Conservation (phyloP, 2,113 vertebrate species). For the Mesoclemmys tuberculata region DNA sequence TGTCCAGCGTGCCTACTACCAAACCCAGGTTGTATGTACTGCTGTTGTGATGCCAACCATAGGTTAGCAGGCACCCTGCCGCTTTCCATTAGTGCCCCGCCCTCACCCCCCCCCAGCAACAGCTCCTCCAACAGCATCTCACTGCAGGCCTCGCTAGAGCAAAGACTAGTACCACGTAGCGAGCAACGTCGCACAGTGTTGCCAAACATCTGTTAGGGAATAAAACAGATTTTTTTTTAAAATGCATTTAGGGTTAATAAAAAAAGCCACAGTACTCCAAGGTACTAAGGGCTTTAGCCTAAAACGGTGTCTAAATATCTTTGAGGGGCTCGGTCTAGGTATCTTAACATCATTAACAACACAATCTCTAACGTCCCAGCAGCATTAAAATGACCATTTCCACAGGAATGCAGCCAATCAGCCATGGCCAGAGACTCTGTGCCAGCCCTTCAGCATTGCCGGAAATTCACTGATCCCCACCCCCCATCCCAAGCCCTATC, state of each 20-base stretch:
- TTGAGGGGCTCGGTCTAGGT: background rate
- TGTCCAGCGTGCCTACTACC: background rate
- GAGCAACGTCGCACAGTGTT: background rate
- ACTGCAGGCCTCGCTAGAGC: background rate
- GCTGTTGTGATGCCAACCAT: too few species aligned
- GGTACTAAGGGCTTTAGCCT: background rate
- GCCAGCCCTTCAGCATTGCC: background rate
- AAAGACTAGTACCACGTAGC: background rate
- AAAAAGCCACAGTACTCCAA: background rate
- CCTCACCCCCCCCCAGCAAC: too few species aligned
- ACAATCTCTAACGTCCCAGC: background rate
- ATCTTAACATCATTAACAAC: background rate
- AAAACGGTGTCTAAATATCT: background rate
- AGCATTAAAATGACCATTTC: background rate
- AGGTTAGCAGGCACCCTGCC: too few species aligned
- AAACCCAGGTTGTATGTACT: background rate
- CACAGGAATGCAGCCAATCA: background rate
- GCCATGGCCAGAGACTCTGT: background rate
- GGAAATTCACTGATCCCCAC: background rate
- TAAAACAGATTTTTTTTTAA: background rate
- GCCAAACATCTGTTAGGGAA: background rate
- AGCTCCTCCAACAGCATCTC: background rate
- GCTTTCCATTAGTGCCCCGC: background rate
- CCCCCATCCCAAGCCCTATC: too few species aligned
- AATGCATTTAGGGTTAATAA: background rate